phyloP scores from a whole-genome alignment of 2,888 invertebrate genomes.

The Drosophila tanythrix region DNA sequence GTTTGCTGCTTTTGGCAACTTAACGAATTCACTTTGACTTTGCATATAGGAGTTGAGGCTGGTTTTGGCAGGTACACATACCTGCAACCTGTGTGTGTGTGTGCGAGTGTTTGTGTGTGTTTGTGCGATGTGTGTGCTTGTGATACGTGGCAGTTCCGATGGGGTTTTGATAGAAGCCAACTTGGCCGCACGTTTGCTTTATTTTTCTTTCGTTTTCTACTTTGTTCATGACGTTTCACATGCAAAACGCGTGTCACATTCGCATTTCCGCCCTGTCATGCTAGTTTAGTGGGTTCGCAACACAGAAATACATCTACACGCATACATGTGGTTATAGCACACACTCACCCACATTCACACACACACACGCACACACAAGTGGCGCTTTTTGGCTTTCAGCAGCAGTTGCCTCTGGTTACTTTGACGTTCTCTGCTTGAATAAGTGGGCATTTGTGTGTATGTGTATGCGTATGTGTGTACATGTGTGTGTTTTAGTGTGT shows the following conservation, averaged over 20 bases:
- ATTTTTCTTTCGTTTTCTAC: slow-evolving; percentile 26
- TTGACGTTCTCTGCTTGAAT: slow-evolving; percentile 59
- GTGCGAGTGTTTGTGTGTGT: slow-evolving; percentile 8
- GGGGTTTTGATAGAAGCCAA: slow-evolving; percentile 30
- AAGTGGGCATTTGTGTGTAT: slow-evolving; percentile 50
- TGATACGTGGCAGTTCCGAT: slow-evolving; percentile 18
- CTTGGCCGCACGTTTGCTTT: slow-evolving; percentile 28
- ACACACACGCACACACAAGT: slow-evolving; percentile 30
- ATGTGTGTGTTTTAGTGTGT: slow-evolving; percentile 25
- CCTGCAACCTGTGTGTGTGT: slow-evolving; percentile 10
- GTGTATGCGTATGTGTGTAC: slow-evolving; percentile 17
- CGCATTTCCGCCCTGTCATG: slow-evolving; percentile 80
- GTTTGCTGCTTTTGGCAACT: slow-evolving; percentile 60
- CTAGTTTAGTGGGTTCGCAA: slow-evolving; percentile 64
- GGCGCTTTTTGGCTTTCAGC: slow-evolving; percentile 68
- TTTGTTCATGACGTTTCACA: slow-evolving; percentile 80
- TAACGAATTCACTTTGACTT: slow-evolving; percentile 63
- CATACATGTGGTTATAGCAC: slow-evolving; percentile 25
- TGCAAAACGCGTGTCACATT: slow-evolving; percentile 82
- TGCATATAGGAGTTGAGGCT: slow-evolving; percentile 27
- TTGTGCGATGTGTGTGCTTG: slow-evolving; percentile 1
- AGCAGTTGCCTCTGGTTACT: slow-evolving; percentile 74
- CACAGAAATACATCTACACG: slow-evolving; percentile 35
- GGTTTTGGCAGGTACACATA: slow-evolving; percentile 24
- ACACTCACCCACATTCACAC: slow-evolving; percentile 18